Evolutionary conservation across 1,140 invertebrate genomes (phyloP), one percentile per base, ranked within the genome.

Genomic region (Diorhabda sublineata): DNA sequence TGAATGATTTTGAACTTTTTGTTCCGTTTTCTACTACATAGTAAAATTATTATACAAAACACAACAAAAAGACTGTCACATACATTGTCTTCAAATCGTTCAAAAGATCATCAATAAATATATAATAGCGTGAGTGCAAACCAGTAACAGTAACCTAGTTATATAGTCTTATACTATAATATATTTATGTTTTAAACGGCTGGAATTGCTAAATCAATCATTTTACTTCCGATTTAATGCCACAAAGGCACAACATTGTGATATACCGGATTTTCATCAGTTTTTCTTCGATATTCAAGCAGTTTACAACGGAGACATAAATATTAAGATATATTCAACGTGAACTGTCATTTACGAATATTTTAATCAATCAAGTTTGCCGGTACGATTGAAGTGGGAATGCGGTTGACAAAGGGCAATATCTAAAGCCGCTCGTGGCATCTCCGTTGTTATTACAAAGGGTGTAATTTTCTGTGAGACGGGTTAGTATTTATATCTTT

Each of bases 291-390:
- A 45, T 60, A 58, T 58, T 61, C 66, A 66, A 71, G 66, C 67
- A 52, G 64, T 63, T 69, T 52, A 64, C 42, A 64, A 45, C 62
- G 11, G 8, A 11, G 43, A 41, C 64, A 70, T 8, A 59, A 59
- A 70, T 60, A 66, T 66, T 66, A 42, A 58, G 52, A 66, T 59
- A 59, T 47, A 71, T 62, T 66, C 69, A 71, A 66, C 69, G 69
- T 66, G 59, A 61, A 59, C 45, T 67, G 69, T 64, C 69, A 67
- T 64, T 61, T 26, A 26, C 26, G 26, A 59, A 45, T 41, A 57
- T 71, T 71, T 71, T 71, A 71, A 71, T 71, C 69, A 71, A 71
- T 71, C 69, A 71, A 58, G 26, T 60, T 71, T 71, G 64, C 43
- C 26, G 26, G 26, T 26, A 26, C 26, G 26, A 26, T 26, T 26